Conservation (phyloP, 2,888 invertebrate genomes). For the Melinaea menophilus region DNA sequence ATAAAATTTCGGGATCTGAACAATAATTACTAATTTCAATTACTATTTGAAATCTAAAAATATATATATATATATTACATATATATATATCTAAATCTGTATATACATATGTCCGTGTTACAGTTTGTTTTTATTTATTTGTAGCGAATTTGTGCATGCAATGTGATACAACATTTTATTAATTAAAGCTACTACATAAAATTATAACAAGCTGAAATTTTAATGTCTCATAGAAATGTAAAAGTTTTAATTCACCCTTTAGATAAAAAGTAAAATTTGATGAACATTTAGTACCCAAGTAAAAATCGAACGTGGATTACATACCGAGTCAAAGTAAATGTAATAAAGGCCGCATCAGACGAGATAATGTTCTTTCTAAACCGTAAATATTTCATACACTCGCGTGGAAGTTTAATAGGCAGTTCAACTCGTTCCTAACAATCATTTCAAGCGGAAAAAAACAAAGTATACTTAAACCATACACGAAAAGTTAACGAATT, state of each 20-base stretch:
- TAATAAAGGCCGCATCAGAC: conserved; percentile 2
- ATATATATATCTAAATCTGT: too few relatives aligned
- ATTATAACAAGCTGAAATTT: too few relatives aligned
- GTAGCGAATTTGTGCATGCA: too few relatives aligned
- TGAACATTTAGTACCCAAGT: background rate
- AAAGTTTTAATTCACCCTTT: background rate
- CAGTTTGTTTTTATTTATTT: too few relatives aligned
- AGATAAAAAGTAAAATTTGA: background rate
- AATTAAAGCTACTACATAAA: too few relatives aligned
- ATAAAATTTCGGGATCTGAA: too few relatives aligned
- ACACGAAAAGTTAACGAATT: background rate
- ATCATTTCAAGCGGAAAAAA: background rate
- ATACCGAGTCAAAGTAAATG: background rate
- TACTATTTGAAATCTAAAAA: too few relatives aligned
- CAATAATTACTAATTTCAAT: too few relatives aligned
- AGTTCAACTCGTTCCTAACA: conserved; percentile 9
- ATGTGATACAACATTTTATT: too few relatives aligned
- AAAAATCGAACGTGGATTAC: background rate
- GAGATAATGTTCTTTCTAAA: conserved; percentile 1
- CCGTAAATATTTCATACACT: background rate
- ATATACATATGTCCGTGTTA: too few relatives aligned
- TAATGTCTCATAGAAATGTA: too few relatives aligned
- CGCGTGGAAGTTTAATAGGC: conserved; percentile 8
- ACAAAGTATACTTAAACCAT: background rate
- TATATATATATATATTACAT: too few relatives aligned